Evolutionary conservation across 2,113 vertebrate species (phyloP), one percentile per base, ranked within the genome.

Genomic region (Pseudorasbora parva): DNA sequence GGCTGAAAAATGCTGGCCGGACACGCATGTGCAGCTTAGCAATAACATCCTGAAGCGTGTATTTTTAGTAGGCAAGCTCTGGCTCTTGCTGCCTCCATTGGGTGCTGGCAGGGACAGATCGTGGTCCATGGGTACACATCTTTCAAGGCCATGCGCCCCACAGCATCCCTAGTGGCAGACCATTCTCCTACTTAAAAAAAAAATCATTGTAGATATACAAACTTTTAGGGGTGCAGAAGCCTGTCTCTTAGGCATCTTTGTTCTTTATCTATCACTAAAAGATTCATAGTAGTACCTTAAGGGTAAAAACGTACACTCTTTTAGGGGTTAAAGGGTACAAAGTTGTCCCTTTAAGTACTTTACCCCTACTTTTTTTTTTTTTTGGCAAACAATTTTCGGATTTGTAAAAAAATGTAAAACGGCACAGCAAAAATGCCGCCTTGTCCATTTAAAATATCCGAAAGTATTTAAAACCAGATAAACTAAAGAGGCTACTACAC

Each of bases 1-100:
- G 79, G 56, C 33, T 86, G 51, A 89, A 82, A 90, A 88, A 89
- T 89, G 86, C 85, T 86, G 72, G 85, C 78, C 89, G 89, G 84
- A 90, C 89, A 89, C 87, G 87, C 89, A 87, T 90, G 86, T 78
- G 78, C 89, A 87, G 81, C 79, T 54, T 88, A 90, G 78, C 57
- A 93, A 92, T 87, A 92, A 91, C 90, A 93, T 93, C 89, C 92
- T 90, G 92, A 37, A 89, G 47, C 71, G 78, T 88, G 87, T 92
- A 88, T 92, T 92, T 91, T 91, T 90, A 92, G 89, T 88, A 62
- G 45, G 84, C 64, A 82, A 88, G 87, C 85, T 75, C 84, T 79
- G 84, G 72, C 85, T 82, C 81, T 85, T 69, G 81, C 75, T 84
- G 84, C 85, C 83, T 85, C 56, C 54, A 89, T 87, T 81, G 78